Conservation (phyloP, 2,888 invertebrate species). For the Eurois occulta region DNA sequence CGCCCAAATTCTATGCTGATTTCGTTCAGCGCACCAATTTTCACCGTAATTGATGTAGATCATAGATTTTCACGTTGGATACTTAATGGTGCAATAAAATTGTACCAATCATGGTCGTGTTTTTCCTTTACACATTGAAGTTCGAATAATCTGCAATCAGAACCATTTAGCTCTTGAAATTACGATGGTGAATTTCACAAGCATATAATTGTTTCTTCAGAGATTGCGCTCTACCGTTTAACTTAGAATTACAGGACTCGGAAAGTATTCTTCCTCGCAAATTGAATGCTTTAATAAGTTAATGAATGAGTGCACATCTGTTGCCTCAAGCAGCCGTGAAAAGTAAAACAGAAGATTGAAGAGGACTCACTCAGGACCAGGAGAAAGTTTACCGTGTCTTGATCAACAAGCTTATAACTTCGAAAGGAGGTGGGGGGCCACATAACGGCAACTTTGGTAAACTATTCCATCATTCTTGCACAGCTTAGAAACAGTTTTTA, state of each 20-base stretch:
- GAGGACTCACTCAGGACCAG: neutral
- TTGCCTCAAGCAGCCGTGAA: neutral
- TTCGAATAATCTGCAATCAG: conserved; percentile 25
- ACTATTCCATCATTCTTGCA: conserved; percentile 47
- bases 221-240: neutral
- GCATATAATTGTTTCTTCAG: conserved; percentile 14
- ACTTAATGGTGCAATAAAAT: conserved; percentile 24
- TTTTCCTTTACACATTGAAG: conserved; percentile 40
- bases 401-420: conserved; percentile 42
- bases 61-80: conserved; percentile 50
- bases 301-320: neutral
- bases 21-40: conserved; percentile 62
- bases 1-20: conserved; percentile 80
- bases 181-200: conserved; percentile 15
- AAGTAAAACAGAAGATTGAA: conserved; percentile 24
- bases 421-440: conserved; percentile 4
- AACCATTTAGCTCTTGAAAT: conserved; percentile 38
- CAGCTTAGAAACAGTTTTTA: conserved; percentile 39
- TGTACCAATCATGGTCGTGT: conserved; percentile 24
- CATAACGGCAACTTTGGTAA: conserved; percentile 34
- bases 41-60: conserved; percentile 49
- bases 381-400: conserved; percentile 34
- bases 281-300: conserved; percentile 14
- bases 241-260: neutral
- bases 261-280: neutral